Evolutionary conservation across 2,113 vertebrate genomes (phyloP), one percentile per base, ranked within the genome.

Genomic region (Eurypyga helias): DNA sequence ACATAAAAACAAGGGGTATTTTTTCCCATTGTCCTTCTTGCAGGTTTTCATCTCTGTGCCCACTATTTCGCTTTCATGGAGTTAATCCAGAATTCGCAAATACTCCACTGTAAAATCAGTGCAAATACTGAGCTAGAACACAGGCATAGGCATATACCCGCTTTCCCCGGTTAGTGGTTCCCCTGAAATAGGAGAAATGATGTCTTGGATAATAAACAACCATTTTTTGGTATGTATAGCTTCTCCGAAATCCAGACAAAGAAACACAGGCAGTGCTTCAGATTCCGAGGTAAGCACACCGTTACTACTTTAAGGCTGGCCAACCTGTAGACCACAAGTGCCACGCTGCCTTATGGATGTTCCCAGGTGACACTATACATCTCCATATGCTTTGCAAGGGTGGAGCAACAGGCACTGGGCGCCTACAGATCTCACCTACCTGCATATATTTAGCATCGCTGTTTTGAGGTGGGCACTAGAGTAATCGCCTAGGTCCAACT

Each of bases 1-100:
- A 49, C 36, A 41, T 34, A 80, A 83, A 88, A 70, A 26, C 0
- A 1, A 62, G 13, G 3, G 1, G 7, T 36, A 34, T 0, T 18
- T 52, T 84, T 71, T 61, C 5, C 7, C 16, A 12, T 29, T 64
- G 48, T 52, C 38, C 26, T 66, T 66, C 61, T 65, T 71, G 28
- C 17, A 31, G 26, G 48, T 52, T 93, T 75, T 90, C 0, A 64
- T 82, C 57, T 79, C 60, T 71, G 5, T 48, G 43, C 29, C 31
- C 54, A 13, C 3, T 54, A 1, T 61, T 93, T 73, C 73, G 9
- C 38, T 92, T 49, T 17, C 17, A 49, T 21, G 3, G 48, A 78
- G 5, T 71, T 67, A 84, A 83, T 60, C 14, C 43, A 72, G 65
- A 84, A 69, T 87, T 76, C 41, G 17, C 24, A 75, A 41, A 28